Evolutionary conservation across 2,797 vertebrate genomes (phyloP).

Genomic region (Sus cebifrons): DNA sequence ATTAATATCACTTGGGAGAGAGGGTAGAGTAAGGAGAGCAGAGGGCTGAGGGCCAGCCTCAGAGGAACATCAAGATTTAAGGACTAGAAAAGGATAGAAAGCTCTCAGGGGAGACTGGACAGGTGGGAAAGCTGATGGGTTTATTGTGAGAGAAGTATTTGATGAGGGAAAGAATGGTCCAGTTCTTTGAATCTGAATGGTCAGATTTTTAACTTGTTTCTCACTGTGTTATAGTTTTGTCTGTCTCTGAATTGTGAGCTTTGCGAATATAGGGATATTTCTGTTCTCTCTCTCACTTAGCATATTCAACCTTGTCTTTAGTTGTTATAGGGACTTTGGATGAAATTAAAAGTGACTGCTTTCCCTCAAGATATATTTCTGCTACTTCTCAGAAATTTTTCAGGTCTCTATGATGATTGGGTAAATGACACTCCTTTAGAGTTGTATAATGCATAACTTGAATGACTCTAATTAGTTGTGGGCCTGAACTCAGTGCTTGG

Average conservation of each 20-base stretch:
- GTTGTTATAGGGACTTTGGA: background rate
- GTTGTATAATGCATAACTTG: background rate
- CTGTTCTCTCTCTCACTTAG: conserved; percentile 25
- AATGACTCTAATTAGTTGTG: background rate
- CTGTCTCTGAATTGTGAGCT: background rate
- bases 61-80: conserved; percentile 27
- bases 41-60: background rate
- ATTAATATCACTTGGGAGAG: background rate
- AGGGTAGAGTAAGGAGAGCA: background rate
- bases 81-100: background rate
- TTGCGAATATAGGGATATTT: background rate
- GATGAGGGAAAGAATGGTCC: background rate
- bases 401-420: background rate
- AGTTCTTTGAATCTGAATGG: too few relatives aligned
- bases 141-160: background rate
- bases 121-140: background rate
- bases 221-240: background rate
- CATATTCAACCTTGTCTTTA: background rate
- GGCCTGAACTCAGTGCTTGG: background rate
- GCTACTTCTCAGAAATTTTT: conserved; percentile 11
- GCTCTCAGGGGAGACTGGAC: background rate
- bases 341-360: conserved; percentile 42
- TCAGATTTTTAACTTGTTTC: conserved; percentile 14
- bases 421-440: background rate
- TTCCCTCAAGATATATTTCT: conserved; percentile 59